These are phyloP conservation scores for Nezara viridula DNA, from an alignment of 2,888 invertebrate genomes.

Conservation along the genomic window DNA sequence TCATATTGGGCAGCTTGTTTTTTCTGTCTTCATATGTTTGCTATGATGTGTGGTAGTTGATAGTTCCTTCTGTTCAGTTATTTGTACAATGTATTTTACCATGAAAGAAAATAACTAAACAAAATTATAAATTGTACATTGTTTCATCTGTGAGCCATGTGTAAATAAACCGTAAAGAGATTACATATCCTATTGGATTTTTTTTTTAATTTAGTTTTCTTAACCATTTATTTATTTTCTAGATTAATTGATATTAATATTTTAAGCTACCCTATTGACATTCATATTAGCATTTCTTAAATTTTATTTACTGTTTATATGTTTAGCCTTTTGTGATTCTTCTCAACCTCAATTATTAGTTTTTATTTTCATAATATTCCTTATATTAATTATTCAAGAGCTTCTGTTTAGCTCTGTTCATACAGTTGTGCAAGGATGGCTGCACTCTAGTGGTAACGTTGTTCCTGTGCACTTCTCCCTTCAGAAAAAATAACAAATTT, in stretches of 20 bases:
- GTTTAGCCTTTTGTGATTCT: too few relatives aligned
- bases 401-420: too few relatives aligned
- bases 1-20: slow-evolving; percentile 54
- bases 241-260: not conserved
- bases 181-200: slow-evolving; percentile 31
- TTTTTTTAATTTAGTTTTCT: not conserved
- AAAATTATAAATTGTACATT: slow-evolving; percentile 21
- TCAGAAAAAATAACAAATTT: too few relatives aligned
- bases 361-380: too few relatives aligned
- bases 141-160: slow-evolving; percentile 48
- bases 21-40: slow-evolving; percentile 41
- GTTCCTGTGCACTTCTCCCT: too few relatives aligned
- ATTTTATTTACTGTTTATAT: too few relatives aligned
- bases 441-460: too few relatives aligned
- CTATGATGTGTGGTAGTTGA: slow-evolving; percentile 45
- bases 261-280: not conserved
- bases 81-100: slow-evolving; percentile 35
- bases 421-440: too few relatives aligned
- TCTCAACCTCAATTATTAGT: too few relatives aligned
- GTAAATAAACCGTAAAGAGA: slow-evolving; percentile 48
- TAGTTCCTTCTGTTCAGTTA: slow-evolving; percentile 43
- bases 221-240: not conserved
- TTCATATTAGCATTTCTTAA: too few relatives aligned
- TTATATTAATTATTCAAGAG: too few relatives aligned
- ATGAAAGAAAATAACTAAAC: not conserved